These are phyloP conservation scores for Noctua pronuba DNA, from an alignment of 2,888 invertebrate species.

Conservation along the genomic window DNA sequence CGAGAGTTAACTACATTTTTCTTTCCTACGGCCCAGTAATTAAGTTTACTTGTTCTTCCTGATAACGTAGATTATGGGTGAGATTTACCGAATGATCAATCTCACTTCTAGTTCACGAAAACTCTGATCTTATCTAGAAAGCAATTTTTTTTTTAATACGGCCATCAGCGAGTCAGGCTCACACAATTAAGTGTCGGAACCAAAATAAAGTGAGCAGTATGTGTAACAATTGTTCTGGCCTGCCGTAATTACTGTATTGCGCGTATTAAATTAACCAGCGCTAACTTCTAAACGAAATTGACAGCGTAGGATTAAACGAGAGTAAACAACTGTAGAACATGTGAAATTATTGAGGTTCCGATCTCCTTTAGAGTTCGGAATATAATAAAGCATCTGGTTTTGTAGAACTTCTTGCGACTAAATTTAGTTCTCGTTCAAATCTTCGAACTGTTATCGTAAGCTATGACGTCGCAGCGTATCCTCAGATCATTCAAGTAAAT, in stretches of 20 bases:
- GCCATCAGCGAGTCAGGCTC: too few relatives aligned
- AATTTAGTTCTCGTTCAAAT: background rate
- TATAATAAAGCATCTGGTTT: too few relatives aligned
- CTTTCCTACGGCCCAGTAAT: too few relatives aligned
- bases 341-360: background rate
- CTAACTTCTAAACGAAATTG: background rate
- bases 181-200: background rate
- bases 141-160: too few relatives aligned
- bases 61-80: too few relatives aligned
- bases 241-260: background rate
- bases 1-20: too few relatives aligned
- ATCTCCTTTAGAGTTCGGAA: too few relatives aligned
- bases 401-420: background rate
- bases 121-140: too few relatives aligned
- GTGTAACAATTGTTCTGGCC: background rate
- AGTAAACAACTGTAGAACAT: background rate
- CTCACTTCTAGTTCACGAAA: too few relatives aligned
- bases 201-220: background rate
- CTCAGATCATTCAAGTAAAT: constrained; percentile 1
- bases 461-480: background rate
- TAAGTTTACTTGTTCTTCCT: background rate
- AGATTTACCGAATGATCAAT: too few relatives aligned
- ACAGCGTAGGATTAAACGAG: background rate
- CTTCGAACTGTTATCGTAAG: background rate
- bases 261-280: background rate